Base-by-base conservation (phyloP, 1,140 invertebrate genomes). In the Aricia agestis region DNA sequence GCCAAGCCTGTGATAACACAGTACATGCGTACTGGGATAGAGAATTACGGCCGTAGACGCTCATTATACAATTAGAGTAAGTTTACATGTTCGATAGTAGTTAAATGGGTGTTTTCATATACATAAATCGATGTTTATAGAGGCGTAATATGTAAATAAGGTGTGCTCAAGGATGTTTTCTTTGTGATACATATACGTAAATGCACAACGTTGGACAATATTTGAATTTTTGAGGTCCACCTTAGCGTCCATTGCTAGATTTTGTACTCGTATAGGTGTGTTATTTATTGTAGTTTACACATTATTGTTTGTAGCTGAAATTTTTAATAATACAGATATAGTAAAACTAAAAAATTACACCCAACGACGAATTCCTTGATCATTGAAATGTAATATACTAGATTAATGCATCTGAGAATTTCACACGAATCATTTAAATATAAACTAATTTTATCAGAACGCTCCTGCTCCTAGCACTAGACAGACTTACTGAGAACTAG, bases 141-240 rank as follows among this genome's bases (percentile, higher is more conserved):
- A 77, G 74, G 82, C 78, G 78, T 79, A n/a, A n/a, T n/a, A 68
- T 78, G 74, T 78, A 76, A 73, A 82, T 77, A 77, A 73, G 69
- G 69, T 69, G 78, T 84, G 81, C 79, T 82, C 79, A 75, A 76
- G 45, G 70, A 63, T 19, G 71, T 76, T 82, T 80, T 72, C 71
- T 82, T 88, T 85, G 86, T 88, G 82, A 89, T 88, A 87, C 80
- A 79, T 72, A 84, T 87, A 89, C 78, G 80, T 85, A 87, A 75
- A 86, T 85, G 88, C 88, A 90, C 88, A 90, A 90, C 82, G 73
- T 80, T 86, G 88, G 88, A 90, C 88, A 90, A 90, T 90, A 90
- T 78, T 78, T 83, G 77, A 83, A 79, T 74, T 83, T 84, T 75
- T 78, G 85, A 83, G 88, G 88, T 90, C 88, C 88, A 80, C 73